These are phyloP conservation scores for Drepana falcataria DNA, from an alignment of 2,888 invertebrate species.

Conservation along the genomic window DNA sequence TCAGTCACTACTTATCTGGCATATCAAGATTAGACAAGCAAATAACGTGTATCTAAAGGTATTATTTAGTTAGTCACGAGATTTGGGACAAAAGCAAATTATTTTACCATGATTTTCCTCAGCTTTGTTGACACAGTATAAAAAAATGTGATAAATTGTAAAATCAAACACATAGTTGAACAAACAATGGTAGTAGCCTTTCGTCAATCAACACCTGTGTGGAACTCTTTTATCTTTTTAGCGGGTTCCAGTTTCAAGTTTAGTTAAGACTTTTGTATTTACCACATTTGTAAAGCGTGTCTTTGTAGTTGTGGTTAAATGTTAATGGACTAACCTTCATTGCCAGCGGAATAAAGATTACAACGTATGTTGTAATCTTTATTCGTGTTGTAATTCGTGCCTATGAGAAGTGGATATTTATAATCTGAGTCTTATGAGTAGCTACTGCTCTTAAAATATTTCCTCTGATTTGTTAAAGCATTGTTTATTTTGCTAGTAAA, in stretches of 20 bases:
- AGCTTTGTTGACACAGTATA: slow-evolving; percentile 13
- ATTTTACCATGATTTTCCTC: slow-evolving; percentile 5
- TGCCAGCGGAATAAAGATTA: too few species aligned
- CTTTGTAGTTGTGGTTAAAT: too few species aligned
- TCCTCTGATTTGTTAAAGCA: too few species aligned
- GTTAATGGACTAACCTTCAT: too few species aligned
- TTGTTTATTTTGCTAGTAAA: too few species aligned
- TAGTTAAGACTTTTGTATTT: slow-evolving; percentile 11
- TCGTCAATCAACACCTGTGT: slow-evolving; percentile 43
- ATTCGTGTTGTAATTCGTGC: too few species aligned
- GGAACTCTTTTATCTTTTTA: slow-evolving; percentile 59
- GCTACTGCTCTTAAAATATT: too few species aligned
- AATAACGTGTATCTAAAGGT: background rate
- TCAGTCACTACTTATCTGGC: background rate
- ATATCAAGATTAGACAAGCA: slow-evolving; percentile 3
- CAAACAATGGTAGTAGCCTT: slow-evolving; percentile 42
- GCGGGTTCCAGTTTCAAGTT: slow-evolving; percentile 34
- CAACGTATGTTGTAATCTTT: too few species aligned
- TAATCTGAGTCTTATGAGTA: too few species aligned
- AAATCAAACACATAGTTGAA: slow-evolving; percentile 18
- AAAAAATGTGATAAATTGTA: slow-evolving; percentile 19
- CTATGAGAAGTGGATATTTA: too few species aligned
- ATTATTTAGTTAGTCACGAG: slow-evolving; percentile 3
- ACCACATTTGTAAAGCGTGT: slow-evolving; percentile 7
- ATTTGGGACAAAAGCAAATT: slow-evolving; percentile 6